Percentiles rank a stretch among this genome's conserved stretches.
Conservation (phyloP, 2,113 vertebrate genomes). For the Syrmaticus mikado region DNA sequence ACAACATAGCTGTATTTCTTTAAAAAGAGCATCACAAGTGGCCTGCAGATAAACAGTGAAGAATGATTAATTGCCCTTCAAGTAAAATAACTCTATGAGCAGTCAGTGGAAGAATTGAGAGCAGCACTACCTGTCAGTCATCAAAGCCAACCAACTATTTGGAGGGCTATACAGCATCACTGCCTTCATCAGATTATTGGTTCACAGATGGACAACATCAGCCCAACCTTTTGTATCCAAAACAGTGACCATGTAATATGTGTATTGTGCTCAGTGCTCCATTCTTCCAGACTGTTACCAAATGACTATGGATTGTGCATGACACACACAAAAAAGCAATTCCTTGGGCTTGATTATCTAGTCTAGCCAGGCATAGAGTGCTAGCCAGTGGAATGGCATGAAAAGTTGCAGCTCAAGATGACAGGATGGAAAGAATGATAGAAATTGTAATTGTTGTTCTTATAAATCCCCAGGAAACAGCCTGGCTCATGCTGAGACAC, state of each 20-base stretch:
- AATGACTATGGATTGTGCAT: neutral
- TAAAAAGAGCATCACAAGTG: neutral
- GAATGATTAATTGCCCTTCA: constrained; percentile 23
- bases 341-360: neutral
- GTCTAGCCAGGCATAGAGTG: neutral
- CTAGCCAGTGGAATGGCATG: neutral
- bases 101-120: neutral
- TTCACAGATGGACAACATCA: neutral
- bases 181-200: neutral
- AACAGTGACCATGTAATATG: accelerated
- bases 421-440: neutral
- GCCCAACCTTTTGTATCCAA: neutral
- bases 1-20: neutral
- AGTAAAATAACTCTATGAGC: neutral
- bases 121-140: neutral
- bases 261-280: neutral
- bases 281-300: neutral
- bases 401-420: neutral
- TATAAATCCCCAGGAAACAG: constrained; percentile 22
- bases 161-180: neutral
- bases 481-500: constrained; percentile 10
- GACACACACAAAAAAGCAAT: neutral
- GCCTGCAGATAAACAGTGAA: neutral
- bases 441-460: constrained; percentile 28
- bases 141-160: neutral